Percentiles rank a stretch among this genome's conserved stretches.
These are phyloP conservation scores for Ophthalmotilapia sp. DNA, from an alignment of 2,113 vertebrate genomes.

Conservation along the genomic window DNA sequence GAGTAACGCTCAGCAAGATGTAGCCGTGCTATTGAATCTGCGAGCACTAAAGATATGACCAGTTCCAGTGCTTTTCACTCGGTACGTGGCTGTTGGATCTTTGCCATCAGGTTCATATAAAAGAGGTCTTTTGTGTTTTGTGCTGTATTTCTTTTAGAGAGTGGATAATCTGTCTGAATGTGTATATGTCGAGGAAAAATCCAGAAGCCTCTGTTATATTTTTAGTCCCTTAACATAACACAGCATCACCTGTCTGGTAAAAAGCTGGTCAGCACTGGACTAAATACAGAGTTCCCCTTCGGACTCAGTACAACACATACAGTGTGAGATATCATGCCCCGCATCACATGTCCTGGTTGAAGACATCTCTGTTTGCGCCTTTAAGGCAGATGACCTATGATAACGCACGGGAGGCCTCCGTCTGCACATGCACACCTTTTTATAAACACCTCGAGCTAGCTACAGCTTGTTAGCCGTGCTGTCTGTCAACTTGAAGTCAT, in stretches of 20 bases:
- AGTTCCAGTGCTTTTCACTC: not conserved
- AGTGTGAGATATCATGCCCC: not conserved
- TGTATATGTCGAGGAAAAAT: not conserved
- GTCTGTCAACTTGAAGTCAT: not conserved
- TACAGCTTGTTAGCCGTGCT: not conserved
- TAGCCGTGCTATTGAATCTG: not conserved
- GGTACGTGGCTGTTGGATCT: not conserved
- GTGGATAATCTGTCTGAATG: not conserved
- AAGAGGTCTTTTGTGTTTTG: not conserved
- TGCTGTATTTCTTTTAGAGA: not conserved
- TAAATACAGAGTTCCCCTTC: not conserved
- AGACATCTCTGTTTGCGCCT: not conserved
- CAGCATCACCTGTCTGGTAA: not conserved
- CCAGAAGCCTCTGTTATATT: not conserved
- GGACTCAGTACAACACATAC: not conserved
- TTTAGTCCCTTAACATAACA: not conserved
- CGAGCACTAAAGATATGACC: not conserved
- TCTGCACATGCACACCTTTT: not conserved
- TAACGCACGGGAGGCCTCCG: rapidly evolving
- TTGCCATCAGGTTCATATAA: not conserved
- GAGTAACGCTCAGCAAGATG: not conserved
- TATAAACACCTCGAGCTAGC: not conserved
- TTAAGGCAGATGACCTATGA: not conserved
- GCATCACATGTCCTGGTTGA: not conserved
- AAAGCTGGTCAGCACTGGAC: not conserved